A percentile compares a stretch with the other conserved stretches of the same genome.
These are phyloP conservation scores for Dioctria rufipes DNA, from an alignment of 2,888 invertebrate species.

Conservation along the genomic window DNA sequence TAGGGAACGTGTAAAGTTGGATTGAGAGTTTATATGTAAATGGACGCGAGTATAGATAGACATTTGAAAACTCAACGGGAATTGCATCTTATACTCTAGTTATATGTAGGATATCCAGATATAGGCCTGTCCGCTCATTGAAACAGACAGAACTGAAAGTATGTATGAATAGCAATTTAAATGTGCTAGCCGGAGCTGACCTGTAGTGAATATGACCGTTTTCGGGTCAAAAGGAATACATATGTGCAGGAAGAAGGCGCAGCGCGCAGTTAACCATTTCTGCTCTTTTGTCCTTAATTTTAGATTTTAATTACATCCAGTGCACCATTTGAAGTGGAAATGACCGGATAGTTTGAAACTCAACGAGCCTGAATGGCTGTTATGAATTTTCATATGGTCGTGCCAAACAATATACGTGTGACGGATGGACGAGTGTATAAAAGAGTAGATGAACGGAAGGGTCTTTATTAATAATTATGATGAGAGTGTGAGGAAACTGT, in stretches of 20 bases:
- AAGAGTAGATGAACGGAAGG: too few relatives aligned
- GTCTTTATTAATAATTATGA: too few relatives aligned
- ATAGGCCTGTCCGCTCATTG: too few relatives aligned
- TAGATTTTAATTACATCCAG: constrained; percentile 1
- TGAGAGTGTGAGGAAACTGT: too few relatives aligned
- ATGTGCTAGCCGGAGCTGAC: not conserved
- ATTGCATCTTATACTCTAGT: too few relatives aligned
- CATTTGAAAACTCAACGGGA: too few relatives aligned
- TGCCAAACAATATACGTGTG: too few relatives aligned
- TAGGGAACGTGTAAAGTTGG: too few relatives aligned
- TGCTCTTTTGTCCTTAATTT: not conserved
- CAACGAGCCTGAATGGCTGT: not conserved
- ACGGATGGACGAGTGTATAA: too few relatives aligned
- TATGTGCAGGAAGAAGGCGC: not conserved
- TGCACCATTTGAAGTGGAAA: constrained; percentile 2
- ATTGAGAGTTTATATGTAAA: too few relatives aligned
- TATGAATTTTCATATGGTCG: not conserved
- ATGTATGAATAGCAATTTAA: not conserved
- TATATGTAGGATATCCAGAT: too few relatives aligned
- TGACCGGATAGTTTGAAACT: not conserved
- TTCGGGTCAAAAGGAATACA: not conserved
- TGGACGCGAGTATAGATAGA: too few relatives aligned
- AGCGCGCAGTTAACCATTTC: not conserved
- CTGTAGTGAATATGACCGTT: not conserved
- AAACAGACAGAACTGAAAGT: not conserved